Base-by-base conservation (phyloP, 2,113 vertebrate species). In the Poeciliopsis retropinna region DNA sequence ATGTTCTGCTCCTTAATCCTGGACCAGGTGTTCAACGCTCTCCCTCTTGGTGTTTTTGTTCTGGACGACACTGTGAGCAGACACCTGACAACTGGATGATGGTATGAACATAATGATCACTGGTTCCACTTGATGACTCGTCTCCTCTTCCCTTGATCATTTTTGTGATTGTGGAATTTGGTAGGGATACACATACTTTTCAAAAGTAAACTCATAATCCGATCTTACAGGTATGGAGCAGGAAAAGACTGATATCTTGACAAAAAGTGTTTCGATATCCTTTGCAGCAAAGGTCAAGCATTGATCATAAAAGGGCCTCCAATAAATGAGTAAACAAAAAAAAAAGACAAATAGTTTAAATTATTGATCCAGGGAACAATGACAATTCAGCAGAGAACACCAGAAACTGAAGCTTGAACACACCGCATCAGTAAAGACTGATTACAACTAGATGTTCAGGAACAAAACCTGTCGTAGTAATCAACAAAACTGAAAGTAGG, bases 21-120 rank as follows among this genome's bases (percentile, higher is more conserved):
- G 85, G 82, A 89, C 93, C 93, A 94, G 92, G 90, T 93, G 93
- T 93, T 94, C 79, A 83, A 85, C 73, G 73, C 83, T 75, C 78
- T 86, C 72, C 83, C 79, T 75, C 78, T 57, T 62, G 44, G 44
- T 72, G 80, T 79, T 85, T 89, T 83, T 85, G 74, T 82, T 76
- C 84, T 87, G 84, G 83, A 84, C 62, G 82, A 84, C 60, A 74
- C 77, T 83, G 87, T 87, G 81, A 91, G 76, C 64, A 73, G 87
- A 84, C 85, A 75, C 69, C 66, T 39, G 60, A 76, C 69, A 75
- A 67, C 57, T 72, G 67, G 60, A 70, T 61, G 76, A 15, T 29
- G 76, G 67, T 67, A 70, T 74, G 60, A 81, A 91, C 67, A 32
- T 4, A 73, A 79, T 78, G 87, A 88, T 86, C 60, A 70, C 79